These are phyloP conservation scores for Alcedo quadribrachys DNA, from an alignment of 2,797 vertebrate genomes.

Conservation along the genomic window DNA sequence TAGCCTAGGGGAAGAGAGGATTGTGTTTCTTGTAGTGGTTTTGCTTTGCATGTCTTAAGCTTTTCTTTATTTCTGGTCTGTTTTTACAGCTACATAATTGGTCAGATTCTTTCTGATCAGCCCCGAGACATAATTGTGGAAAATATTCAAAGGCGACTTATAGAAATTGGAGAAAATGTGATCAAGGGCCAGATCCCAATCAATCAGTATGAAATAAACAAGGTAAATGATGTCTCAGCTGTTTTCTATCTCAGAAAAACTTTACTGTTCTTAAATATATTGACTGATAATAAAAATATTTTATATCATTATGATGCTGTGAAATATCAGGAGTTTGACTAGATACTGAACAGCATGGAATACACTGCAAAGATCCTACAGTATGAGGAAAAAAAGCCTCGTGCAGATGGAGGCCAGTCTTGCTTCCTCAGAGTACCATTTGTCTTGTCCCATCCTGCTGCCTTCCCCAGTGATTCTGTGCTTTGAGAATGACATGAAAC, in stretches of 20 bases:
- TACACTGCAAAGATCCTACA: neutral
- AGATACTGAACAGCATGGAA: neutral
- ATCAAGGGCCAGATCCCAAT: slow-evolving; percentile 81
- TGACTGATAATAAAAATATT: neutral
- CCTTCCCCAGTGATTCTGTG: neutral
- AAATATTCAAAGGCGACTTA: slow-evolving; percentile 93
- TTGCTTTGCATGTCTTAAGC: neutral
- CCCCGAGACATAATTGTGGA: slow-evolving; percentile 92
- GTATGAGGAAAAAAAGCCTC: rapidly evolving
- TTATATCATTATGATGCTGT: neutral
- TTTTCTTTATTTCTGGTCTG: neutral
- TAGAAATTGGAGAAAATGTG: slow-evolving; percentile 93
- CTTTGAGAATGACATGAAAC: neutral
- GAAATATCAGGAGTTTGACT: neutral
- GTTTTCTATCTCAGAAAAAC: neutral
- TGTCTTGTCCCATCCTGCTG: neutral
- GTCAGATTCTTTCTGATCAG: slow-evolving; percentile 96
- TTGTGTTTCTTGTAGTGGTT: neutral
- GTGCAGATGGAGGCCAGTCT: neutral
- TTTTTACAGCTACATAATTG: slow-evolving; percentile 89
- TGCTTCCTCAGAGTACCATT: neutral
- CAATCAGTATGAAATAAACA: slow-evolving; percentile 94
- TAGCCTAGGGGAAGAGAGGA: neutral
- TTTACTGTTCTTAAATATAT: neutral
- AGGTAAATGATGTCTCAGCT: slow-evolving; percentile 79